Evolutionary conservation across 2,113 vertebrate genomes (phyloP), one percentile per base, ranked within the genome.

Genomic region (Nothocercus julius): DNA sequence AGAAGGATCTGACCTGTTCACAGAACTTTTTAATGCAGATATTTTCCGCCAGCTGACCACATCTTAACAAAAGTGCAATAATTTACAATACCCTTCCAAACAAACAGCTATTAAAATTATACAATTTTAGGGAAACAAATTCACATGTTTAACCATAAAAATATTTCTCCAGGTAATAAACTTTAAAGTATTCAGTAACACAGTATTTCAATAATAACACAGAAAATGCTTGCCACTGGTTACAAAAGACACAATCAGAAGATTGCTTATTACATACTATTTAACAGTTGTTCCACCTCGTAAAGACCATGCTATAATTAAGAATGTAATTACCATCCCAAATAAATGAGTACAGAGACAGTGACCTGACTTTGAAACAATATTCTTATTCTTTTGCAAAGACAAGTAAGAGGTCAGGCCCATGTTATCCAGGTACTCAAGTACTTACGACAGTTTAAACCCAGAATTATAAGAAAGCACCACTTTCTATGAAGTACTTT

Each of bases 11-110:
- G 70, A 44, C 70, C 27, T 91, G 18, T 68, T 83, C 38, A 94
- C 92, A 70, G 84, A 62, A 95, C 95, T 85, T 82, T 92, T 56
- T 30, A 58, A 58, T 94, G 86, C 94, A 92, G 93, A 73, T 92
- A 95, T 91, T 34, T 89, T 90, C 86, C 58, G 77, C 92, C 74
- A 85, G 87, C 87, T 97, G 91, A 93, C 67, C 74, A 82, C 45
- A 63, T 75, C 24, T 1, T 85, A 88, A 96, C 34, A 45, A 96
- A 98, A 98, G 97, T 97, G 97, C 97, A 98, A 97, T 95, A 96
- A 97, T 92, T 97, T 73, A 95, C 85, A 85, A 63, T 82, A 40
- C 38, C 5, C 72, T 96, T 96, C 93, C 91, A 97, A 95, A 95
- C 91, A 96, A 95, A 94, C 68, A 95, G 82, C 82, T 94, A 92